Base-by-base conservation (phyloP, 2,797 vertebrate species). In the Lithobates sylvaticus region DNA sequence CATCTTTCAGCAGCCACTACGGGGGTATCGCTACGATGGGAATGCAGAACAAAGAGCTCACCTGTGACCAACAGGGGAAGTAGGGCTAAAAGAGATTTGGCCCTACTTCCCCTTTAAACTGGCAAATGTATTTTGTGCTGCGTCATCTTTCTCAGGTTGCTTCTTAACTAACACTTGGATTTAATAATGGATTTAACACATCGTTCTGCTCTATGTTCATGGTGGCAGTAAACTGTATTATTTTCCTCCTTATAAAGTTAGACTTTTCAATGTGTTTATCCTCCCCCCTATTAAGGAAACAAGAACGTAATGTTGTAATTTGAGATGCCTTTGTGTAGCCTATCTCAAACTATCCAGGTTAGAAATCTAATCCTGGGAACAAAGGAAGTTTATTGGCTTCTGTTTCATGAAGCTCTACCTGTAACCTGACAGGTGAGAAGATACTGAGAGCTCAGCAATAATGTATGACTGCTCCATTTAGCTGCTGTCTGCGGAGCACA, bases 401-500 rank as follows among this genome's bases (percentile, higher is more conserved):
- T 27, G 3, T 91, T 90, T 88, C 89, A 77, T 85, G 0, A 26
- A 88, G 86, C 84, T 85, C 76, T 87, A 88, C 88, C 76, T 89
- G 0, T 65, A 10, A 83, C 76, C 87, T 0, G 85, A 75, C 91
- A 92, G 91, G 88, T 88, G 90, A 92, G 89, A 0, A 3, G 70
- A 67, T 16, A 88, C 87, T 81, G 86, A 76, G 0, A 32, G 69
- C n/a, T 72, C 1, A 91, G 88, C 42, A 93, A 93, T 93, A 93
- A 93, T 93, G 86, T 72, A 93, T 85, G 89, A 89, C 88, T 74
- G 12, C 6, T 77, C 67, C 68, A 78, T 54, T 72, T 27, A 47
- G 21, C 78, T 27, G 54, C 78, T 87, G 86, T 72, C 0, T 0
- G 77, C 3, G 8, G 70, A 32, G 78, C 81, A 81, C 61, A 0